Evolutionary conservation across 2,888 invertebrate species (phyloP).

Genomic region (Hetaerina titia): DNA sequence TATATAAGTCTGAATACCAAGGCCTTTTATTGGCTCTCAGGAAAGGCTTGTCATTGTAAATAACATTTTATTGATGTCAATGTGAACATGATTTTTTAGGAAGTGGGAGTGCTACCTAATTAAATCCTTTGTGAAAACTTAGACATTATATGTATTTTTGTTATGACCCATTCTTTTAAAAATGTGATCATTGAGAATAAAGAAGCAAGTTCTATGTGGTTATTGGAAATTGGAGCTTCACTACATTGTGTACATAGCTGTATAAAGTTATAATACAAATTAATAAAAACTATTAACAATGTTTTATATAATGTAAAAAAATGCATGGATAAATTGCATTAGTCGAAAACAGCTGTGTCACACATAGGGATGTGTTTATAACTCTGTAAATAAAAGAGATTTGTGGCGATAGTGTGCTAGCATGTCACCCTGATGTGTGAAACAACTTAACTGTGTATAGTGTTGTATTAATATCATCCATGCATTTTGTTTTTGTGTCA

Average conservation of each 20-base stretch:
- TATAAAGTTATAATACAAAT: slow-evolving; percentile 16
- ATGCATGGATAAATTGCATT: slow-evolving; percentile 59
- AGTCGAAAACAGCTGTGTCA: slow-evolving; percentile 25
- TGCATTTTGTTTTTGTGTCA: slow-evolving; percentile 55
- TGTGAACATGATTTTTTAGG: background rate
- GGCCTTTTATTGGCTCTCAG: slow-evolving; percentile 64
- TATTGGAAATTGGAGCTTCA: slow-evolving; percentile 63
- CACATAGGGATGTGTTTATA: slow-evolving; percentile 47
- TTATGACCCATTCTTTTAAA: slow-evolving; percentile 46
- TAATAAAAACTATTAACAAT: slow-evolving; percentile 22
- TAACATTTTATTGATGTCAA: slow-evolving; percentile 56
- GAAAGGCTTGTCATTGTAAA: slow-evolving; percentile 65
- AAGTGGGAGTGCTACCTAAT: background rate
- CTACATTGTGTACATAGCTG: slow-evolving; percentile 53
- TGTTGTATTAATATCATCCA: slow-evolving; percentile 56
- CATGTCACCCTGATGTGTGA: slow-evolving; percentile 38
- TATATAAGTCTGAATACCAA: slow-evolving; percentile 60
- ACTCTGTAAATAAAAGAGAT: slow-evolving; percentile 46
- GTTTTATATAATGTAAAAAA: slow-evolving; percentile 33
- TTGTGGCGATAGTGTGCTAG: slow-evolving; percentile 56
- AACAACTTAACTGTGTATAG: slow-evolving; percentile 50
- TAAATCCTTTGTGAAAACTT: slow-evolving; percentile 7
- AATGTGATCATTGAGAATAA: slow-evolving; percentile 35
- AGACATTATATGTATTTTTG: slow-evolving; percentile 64
- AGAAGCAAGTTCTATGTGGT: slow-evolving; percentile 33